These are phyloP conservation scores for Microcaecilia unicolor DNA, from an alignment of 2,797 vertebrate species.

Conservation along the genomic window DNA sequence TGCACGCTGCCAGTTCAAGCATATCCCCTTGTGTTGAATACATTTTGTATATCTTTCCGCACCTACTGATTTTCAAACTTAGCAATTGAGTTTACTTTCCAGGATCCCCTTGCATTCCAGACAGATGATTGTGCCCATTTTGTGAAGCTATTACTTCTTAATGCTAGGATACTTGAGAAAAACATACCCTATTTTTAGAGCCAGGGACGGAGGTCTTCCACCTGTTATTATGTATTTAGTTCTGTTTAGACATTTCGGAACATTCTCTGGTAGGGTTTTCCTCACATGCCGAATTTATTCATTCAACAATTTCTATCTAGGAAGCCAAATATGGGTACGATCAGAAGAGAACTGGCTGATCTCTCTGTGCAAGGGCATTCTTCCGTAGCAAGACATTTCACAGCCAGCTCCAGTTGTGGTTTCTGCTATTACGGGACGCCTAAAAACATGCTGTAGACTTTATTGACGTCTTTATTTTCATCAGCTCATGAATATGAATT, in stretches of 20 bases:
- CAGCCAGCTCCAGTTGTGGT: too few species aligned
- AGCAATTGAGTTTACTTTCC: conserved; percentile 33
- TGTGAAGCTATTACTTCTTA: conserved; percentile 49
- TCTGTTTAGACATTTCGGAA: conserved; percentile 53
- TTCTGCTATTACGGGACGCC: too few species aligned
- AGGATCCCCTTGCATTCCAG: conserved; percentile 44
- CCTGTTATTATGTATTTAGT: conserved; percentile 50
- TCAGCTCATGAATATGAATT: too few species aligned
- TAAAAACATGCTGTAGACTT: too few species aligned
- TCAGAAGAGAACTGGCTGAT: too few species aligned
- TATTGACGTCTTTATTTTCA: too few species aligned
- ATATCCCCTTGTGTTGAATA: too few species aligned
- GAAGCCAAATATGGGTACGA: conserved; percentile 60
- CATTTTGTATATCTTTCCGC: too few species aligned
- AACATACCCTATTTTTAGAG: conserved; percentile 59
- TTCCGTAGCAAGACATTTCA: too few species aligned
- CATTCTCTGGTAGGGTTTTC: conserved; percentile 42
- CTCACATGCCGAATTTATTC: conserved; percentile 46
- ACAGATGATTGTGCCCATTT: conserved; percentile 51
- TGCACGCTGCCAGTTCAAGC: too few species aligned
- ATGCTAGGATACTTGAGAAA: conserved; percentile 51
- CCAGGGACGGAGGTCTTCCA: conserved; percentile 5
- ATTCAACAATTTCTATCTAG: conserved; percentile 49
- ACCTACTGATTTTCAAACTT: conserved; percentile 48
- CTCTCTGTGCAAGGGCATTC: too few species aligned